These are phyloP conservation scores for Eulimnadia texana DNA, from an alignment of 1,140 invertebrate species.

Conservation along the genomic window DNA sequence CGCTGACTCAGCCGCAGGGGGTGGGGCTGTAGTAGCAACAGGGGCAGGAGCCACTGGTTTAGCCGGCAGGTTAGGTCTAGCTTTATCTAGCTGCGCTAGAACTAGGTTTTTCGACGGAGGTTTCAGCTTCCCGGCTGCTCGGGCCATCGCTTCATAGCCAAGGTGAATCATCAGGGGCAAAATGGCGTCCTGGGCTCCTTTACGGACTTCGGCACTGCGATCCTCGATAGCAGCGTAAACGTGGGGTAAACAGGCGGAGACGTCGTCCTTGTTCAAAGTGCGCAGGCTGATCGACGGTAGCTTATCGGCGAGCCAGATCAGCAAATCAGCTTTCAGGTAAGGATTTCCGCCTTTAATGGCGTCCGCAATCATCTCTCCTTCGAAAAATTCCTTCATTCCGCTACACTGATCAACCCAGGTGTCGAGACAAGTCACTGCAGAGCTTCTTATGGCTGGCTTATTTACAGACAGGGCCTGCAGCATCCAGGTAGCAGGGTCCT, in stretches of 20 bases:
- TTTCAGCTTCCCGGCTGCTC: slow-evolving; percentile 67
- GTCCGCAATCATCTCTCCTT: slow-evolving; percentile 75
- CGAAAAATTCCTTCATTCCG: slow-evolving; percentile 66
- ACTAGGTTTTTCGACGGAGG: slow-evolving; percentile 70
- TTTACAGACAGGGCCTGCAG: slow-evolving; percentile 53
- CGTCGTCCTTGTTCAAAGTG: slow-evolving; percentile 52
- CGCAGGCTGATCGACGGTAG: slow-evolving; percentile 38
- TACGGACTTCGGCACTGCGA: slow-evolving; percentile 76
- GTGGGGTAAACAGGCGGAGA: slow-evolving; percentile 56
- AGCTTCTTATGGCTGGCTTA: slow-evolving; percentile 58
- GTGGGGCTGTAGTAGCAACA: slow-evolving; percentile 16
- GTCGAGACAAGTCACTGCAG: slow-evolving; percentile 64
- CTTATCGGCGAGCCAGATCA: slow-evolving; percentile 68
- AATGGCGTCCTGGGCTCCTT: slow-evolving; percentile 73
- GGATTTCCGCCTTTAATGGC: slow-evolving; percentile 72
- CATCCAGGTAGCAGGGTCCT: slow-evolving; percentile 65
- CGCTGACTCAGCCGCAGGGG: slow-evolving; percentile 13
- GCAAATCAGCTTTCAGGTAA: slow-evolving; percentile 58
- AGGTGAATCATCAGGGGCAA: slow-evolving; percentile 86
- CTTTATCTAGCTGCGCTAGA: slow-evolving; percentile 66
- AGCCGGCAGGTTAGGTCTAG: slow-evolving; percentile 61
- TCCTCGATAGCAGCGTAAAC: slow-evolving; percentile 79
- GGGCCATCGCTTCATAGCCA: slow-evolving; percentile 65
- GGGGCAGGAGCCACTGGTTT: slow-evolving; percentile 44
- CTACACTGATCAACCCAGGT: slow-evolving; percentile 59